Percentiles rank a stretch among this genome's conserved stretches.
Evolutionary conservation across 1,140 invertebrate genomes (phyloP).

Genomic region (Tetraneura akinire): DNA sequence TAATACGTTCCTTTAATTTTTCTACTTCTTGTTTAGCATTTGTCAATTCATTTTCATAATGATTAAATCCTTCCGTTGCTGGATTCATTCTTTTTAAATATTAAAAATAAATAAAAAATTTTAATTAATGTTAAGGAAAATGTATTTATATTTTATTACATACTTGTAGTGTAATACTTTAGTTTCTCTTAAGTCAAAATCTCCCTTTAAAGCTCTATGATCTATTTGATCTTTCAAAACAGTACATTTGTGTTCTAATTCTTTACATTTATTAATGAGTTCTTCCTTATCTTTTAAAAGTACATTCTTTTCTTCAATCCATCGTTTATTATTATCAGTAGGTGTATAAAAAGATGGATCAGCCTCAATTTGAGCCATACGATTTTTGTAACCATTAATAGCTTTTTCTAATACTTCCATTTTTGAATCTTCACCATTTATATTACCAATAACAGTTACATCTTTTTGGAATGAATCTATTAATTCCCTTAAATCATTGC

Average conservation of each 20-base stretch:
- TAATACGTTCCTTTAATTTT: slow-evolving; percentile 61
- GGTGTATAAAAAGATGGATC: slow-evolving; percentile 53
- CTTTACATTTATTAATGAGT: slow-evolving; percentile 53
- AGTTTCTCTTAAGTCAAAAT: slow-evolving; percentile 56
- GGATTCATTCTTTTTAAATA: slow-evolving; percentile 74
- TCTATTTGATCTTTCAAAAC: slow-evolving; percentile 56
- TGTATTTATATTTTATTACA: slow-evolving; percentile 16
- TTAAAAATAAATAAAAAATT: neutral
- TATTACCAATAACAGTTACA: slow-evolving; percentile 54
- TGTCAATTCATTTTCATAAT: slow-evolving; percentile 68
- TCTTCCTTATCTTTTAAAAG: slow-evolving; percentile 53
- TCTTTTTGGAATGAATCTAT: slow-evolving; percentile 57
- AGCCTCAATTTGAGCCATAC: slow-evolving; percentile 55
- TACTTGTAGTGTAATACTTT: slow-evolving; percentile 57
- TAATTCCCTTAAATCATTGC: slow-evolving; percentile 56
- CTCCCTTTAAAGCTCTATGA: slow-evolving; percentile 56
- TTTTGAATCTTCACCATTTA: slow-evolving; percentile 40
- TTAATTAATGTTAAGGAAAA: neutral
- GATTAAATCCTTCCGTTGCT: slow-evolving; percentile 67
- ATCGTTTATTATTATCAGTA: slow-evolving; percentile 41
- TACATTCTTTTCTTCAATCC: slow-evolving; percentile 50
- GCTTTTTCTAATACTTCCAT: slow-evolving; percentile 56
- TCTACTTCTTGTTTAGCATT: slow-evolving; percentile 73
- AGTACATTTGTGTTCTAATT: slow-evolving; percentile 54
- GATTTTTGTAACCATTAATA: slow-evolving; percentile 55